phyloP scores from a whole-genome alignment of 2,113 vertebrate species.

The Pachyramphus minor region DNA sequence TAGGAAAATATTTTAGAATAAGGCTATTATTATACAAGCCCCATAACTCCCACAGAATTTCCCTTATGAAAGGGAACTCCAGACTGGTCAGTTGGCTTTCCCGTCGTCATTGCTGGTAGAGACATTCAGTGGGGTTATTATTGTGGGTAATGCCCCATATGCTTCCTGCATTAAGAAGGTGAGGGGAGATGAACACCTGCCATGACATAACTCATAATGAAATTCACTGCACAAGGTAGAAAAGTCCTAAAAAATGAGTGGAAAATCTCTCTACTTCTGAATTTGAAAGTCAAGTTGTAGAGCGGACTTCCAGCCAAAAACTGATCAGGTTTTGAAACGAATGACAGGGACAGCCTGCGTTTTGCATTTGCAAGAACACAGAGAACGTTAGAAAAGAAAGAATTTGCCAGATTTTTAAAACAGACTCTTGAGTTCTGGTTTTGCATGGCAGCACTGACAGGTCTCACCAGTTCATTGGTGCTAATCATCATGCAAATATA shows the following conservation, averaged over 20 bases:
- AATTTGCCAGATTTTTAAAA: neutral
- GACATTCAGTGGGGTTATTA: constrained; percentile 47
- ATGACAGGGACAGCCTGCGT: neutral
- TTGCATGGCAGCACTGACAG: neutral
- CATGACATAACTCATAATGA: constrained; percentile 36
- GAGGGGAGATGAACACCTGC: constrained; percentile 55
- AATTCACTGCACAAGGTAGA: neutral
- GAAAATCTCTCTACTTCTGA: constrained; percentile 36
- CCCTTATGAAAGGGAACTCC: constrained; percentile 26
- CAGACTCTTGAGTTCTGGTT: neutral
- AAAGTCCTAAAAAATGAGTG: constrained; percentile 11
- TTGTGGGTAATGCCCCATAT: constrained; percentile 46
- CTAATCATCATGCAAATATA: neutral
- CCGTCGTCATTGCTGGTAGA: constrained; percentile 14
- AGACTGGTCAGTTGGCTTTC: constrained; percentile 26
- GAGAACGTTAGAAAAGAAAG: neutral
- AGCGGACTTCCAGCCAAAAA: constrained; percentile 4
- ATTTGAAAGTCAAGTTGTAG: neutral
- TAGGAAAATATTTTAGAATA: constrained; percentile 56
- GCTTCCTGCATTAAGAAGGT: constrained; percentile 59
- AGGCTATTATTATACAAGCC: constrained; percentile 27
- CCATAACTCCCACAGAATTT: constrained; percentile 9
- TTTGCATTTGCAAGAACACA: neutral
- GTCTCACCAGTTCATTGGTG: neutral
- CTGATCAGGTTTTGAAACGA: neutral